Base-by-base conservation (phyloP, 53 echinoderm and acorn worm species). In the Antedon mediterranea region DNA sequence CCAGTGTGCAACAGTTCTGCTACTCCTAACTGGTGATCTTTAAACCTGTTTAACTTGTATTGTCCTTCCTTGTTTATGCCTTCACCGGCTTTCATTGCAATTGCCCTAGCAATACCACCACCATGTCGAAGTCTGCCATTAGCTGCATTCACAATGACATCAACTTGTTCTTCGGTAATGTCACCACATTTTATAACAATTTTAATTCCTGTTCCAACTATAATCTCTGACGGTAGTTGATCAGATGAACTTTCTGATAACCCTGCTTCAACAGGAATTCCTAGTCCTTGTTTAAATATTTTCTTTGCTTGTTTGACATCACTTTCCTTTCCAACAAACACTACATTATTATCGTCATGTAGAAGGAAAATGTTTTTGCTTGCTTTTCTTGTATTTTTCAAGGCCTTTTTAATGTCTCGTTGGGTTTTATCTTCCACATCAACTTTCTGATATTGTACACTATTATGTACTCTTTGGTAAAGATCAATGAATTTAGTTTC, bases 101-200 rank as follows among this genome's bases (percentile, higher is more conserved):
- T 71, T 14, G 71, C 71, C 31, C n/a, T 71, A 30, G 79, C 32
- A 33, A 79, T 34, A 28, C 79, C 79, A 30, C 79, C 79, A 20
- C 71, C 33, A 27, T 79, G 71, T 8, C 33, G 20, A 30, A 79
- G 79, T 33, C 32, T 30, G 2, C 43, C 30, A 43, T 30, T 78
- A 5, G 78, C 57, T 33, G 79, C 71, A 71, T 79, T 79, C 32
- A 79, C 79, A 79, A 79, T 79, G 4, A 79, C 71, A 31, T 79
- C 79, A 29, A 71, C 71, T 33, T 71, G 9, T 71, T 79, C 31
- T 8, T 32, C 71, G 30, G 28, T 28, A 6, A 79, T 79, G 28
- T 71, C 32, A 30, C 71, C 79, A 15, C 23, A 23, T 57, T 23
- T 57, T 8, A 57, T 23, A 23, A 57, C 57, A 57, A 57, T 26